Evolutionary conservation across 2,888 invertebrate species (phyloP).

Genomic region (Orgyia antiqua): DNA sequence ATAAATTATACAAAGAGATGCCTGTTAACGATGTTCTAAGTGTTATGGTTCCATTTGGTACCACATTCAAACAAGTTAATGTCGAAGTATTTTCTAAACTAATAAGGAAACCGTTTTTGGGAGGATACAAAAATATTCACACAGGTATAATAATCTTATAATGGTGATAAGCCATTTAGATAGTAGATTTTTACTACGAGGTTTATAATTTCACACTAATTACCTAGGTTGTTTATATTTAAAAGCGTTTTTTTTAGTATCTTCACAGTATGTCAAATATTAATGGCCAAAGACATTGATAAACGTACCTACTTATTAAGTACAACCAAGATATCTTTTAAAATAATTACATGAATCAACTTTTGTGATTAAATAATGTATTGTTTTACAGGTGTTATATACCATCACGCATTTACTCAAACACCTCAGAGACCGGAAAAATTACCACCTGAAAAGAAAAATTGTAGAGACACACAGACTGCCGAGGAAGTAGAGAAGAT

Average conservation of each 20-base stretch:
- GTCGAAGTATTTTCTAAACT: constrained; percentile 67
- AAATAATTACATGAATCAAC: too few relatives aligned
- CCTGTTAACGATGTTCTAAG: constrained; percentile 63
- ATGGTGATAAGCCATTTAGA: too few relatives aligned
- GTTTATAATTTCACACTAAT: constrained; percentile 22
- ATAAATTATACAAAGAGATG: constrained; percentile 63
- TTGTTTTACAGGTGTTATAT: constrained; percentile 73
- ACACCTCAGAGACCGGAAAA: constrained; percentile 81
- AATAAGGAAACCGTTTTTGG: constrained; percentile 86
- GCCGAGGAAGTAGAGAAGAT: constrained; percentile 70
- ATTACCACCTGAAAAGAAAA: constrained; percentile 68
- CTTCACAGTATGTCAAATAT: too few relatives aligned
- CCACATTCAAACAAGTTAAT: constrained; percentile 55
- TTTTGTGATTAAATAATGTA: too few relatives aligned
- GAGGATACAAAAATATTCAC: constrained; percentile 86
- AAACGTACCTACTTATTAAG: too few relatives aligned
- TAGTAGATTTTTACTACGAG: too few relatives aligned
- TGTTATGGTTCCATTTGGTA: constrained; percentile 61
- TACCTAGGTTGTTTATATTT: too few relatives aligned
- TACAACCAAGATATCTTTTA: too few relatives aligned
- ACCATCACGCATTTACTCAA: constrained; percentile 90
- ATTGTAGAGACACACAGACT: constrained; percentile 83
- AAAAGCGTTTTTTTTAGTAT: too few relatives aligned
- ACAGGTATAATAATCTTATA: constrained; percentile 80
- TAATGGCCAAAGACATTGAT: too few relatives aligned